Conservation (phyloP, 2,113 vertebrate species). For the Xiphophorus maculatus region DNA sequence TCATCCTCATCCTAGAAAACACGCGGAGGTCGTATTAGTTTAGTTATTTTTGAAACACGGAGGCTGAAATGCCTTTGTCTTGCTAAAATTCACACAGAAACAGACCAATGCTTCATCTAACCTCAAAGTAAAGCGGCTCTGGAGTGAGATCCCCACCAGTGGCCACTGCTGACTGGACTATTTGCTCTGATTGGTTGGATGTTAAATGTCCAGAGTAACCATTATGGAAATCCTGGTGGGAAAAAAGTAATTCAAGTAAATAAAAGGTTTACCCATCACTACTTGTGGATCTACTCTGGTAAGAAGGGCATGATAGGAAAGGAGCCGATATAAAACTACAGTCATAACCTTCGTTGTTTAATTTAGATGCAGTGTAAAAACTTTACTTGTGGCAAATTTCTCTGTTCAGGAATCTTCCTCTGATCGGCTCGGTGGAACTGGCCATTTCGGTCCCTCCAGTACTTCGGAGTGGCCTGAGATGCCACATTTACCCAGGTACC, state of each 20-base stretch:
- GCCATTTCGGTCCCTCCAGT: constrained; percentile 87
- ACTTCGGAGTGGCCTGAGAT: constrained; percentile 88
- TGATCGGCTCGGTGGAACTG: constrained; percentile 84
- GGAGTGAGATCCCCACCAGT: constrained; percentile 80
- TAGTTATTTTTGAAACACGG: neutral
- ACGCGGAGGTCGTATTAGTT: neutral
- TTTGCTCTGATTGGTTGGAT: constrained; percentile 70
- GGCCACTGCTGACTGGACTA: constrained; percentile 78
- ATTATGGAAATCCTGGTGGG: constrained; percentile 68
- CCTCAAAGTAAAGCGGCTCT: constrained; percentile 93
- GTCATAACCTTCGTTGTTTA: neutral
- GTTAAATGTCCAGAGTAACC: constrained; percentile 51
- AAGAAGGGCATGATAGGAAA: neutral
- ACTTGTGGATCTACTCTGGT: too few species aligned
- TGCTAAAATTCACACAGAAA: too few species aligned
- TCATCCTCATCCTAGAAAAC: constrained; percentile 89
- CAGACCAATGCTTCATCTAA: constrained; percentile 52
- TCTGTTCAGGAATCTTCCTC: constrained; percentile 86
- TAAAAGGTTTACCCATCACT: neutral
- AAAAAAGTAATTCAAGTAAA: neutral
- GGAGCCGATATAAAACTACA: neutral
- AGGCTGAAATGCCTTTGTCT: too few species aligned
- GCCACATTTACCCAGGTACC: constrained; percentile 87
- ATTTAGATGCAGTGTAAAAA: neutral
- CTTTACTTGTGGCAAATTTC: constrained; percentile 86